A percentile compares a stretch with the other conserved stretches of the same genome.
Conservation (phyloP, 1,140 invertebrate species). For the Listronotus bonariensis region DNA sequence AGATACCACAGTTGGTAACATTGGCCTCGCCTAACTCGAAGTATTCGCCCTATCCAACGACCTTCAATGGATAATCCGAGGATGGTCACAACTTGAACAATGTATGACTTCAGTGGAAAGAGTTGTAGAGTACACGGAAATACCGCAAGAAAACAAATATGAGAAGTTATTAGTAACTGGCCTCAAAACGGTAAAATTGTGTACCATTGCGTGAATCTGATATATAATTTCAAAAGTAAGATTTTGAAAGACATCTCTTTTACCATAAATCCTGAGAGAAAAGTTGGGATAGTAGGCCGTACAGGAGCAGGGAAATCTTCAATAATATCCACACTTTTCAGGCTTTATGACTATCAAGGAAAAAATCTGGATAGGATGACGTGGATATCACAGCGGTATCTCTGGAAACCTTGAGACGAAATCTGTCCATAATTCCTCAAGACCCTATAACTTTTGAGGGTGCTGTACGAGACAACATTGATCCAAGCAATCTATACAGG, state of each 20-base stretch:
- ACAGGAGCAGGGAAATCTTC: slow-evolving; percentile 86
- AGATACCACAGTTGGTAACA: slow-evolving; percentile 60
- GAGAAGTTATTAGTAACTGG: slow-evolving; percentile 63
- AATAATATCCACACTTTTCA: slow-evolving; percentile 72
- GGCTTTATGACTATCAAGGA: slow-evolving; percentile 60
- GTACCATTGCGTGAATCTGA: slow-evolving; percentile 68
- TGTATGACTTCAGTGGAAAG: slow-evolving; percentile 80
- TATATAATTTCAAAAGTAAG: slow-evolving; percentile 65
- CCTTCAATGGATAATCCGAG: slow-evolving; percentile 67
- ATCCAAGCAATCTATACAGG: slow-evolving; percentile 63
- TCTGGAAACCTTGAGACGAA: slow-evolving; percentile 72
- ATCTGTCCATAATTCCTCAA: slow-evolving; percentile 83
- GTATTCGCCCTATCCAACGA: slow-evolving; percentile 63
- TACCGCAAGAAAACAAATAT: slow-evolving; percentile 60
- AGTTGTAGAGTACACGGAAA: slow-evolving; percentile 67
- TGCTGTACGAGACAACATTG: slow-evolving; percentile 64
- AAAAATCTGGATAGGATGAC: slow-evolving; percentile 63
- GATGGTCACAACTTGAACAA: slow-evolving; percentile 70
- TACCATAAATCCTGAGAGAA: slow-evolving; percentile 62
- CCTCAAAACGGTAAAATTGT: slow-evolving; percentile 71
- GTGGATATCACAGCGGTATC: slow-evolving; percentile 65
- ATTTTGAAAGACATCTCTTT: slow-evolving; percentile 78
- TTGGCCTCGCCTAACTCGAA: slow-evolving; percentile 66
- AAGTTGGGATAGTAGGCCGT: slow-evolving; percentile 77
- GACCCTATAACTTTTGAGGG: slow-evolving; percentile 69